Base-by-base conservation (phyloP, 2,888 invertebrate species). In the Cosmorhoe ocellata region DNA sequence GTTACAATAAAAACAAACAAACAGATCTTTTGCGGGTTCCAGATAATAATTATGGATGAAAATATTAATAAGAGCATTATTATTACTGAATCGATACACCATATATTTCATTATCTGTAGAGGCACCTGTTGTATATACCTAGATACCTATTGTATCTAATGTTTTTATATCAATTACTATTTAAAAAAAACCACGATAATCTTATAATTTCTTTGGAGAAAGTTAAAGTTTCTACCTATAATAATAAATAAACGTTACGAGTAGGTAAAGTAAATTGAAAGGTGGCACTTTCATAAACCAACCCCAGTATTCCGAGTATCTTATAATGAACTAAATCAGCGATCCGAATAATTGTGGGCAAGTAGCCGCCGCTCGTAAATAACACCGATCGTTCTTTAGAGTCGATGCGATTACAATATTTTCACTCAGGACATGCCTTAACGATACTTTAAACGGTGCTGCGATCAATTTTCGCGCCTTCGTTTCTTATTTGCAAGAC, bases 371-470 rank as follows among this genome's bases (percentile, higher is more conserved):
- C 76, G 76, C 76, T 76, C 86, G 71, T 88, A 88, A 87, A 87
- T 74, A 74, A 74, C 61, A 55, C 63, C 64, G 76, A 69, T 69
- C 70, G 67, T 61, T 56, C 57, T 63, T 53, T 47, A 39, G 40
- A 47, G 56, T 55, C 58, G 63, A 59, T 51, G 64, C 74, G 77
- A 86, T 84, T 83, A 84, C 82, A 85, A 84, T 87, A 86, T 88
- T 83, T 84, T 80, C 81, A 67, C 76, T 59, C 67, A 66, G 58
- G 74, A 82, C 84, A 79, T 74, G 76, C 75, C 75, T 81, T 88
- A 86, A 88, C 86, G 88, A 89, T 79, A 80, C 79, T 89, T 89
- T 89, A 89, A 89, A 84, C 81, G 83, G 79, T 74, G 69, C 69
- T 69, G 66, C 69, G 63, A 64, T 73, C 86, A 87, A 88, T 88